Conservation (phyloP, 2,888 invertebrate genomes). For the Tenthredo scrophulariae region DNA sequence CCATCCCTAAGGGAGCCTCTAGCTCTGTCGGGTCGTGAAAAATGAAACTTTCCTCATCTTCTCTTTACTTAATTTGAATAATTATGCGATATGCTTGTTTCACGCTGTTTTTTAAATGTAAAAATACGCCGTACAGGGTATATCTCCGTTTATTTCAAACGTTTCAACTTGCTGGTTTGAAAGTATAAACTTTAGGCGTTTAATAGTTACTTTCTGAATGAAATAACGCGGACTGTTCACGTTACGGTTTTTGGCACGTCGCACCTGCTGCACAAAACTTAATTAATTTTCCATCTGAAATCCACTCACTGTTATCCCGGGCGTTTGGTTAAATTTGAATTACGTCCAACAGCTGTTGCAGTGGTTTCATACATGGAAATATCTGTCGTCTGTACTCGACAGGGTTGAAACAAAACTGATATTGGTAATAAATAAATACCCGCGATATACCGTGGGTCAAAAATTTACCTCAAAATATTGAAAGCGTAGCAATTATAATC, state of each 20-base stretch:
- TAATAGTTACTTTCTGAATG: background rate
- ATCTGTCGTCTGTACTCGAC: background rate
- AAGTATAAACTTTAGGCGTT: background rate
- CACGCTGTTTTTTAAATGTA: background rate
- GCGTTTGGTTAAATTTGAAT: background rate
- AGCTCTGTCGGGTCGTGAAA: background rate
- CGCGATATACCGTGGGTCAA: background rate
- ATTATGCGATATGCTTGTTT: background rate
- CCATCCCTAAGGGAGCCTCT: background rate
- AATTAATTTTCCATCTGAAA: background rate
- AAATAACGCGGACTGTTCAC: background rate
- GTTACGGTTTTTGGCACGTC: background rate
- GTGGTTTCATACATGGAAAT: background rate
- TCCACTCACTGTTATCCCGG: background rate
- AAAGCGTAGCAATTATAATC: background rate
- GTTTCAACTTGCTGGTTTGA: background rate
- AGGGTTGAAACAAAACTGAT: background rate
- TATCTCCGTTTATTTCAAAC: background rate
- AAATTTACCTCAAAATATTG: background rate
- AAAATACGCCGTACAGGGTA: background rate
- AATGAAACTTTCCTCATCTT: slow-evolving; percentile 11
- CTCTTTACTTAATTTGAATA: slow-evolving; percentile 12
- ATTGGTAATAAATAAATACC: background rate
- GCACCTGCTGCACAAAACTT: background rate
- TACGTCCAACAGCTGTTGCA: background rate